Base-by-base conservation (phyloP, 2,113 vertebrate genomes). In the Lonchura striata region DNA sequence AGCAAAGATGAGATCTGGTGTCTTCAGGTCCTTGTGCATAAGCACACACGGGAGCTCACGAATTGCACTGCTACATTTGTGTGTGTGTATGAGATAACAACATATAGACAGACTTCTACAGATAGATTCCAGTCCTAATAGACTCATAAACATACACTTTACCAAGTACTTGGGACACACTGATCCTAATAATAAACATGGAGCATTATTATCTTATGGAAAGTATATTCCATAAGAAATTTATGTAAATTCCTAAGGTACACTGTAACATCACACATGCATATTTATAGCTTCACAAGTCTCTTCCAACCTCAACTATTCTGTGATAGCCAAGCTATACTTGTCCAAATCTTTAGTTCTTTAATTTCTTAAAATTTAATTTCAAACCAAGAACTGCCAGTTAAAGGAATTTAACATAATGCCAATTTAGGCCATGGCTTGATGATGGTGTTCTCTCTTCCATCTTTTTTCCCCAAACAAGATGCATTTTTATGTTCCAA, bases 391-490 rank as follows among this genome's bases (percentile, higher is more conserved):
- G 33, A 76, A 28, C 47, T 81, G 19, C 6, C 4, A 11, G 24
- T 7, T 18, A 65, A 72, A 85, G 41, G 10, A 86, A 57, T 63
- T 85, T 27, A 66, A 35, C 2, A 0, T 37, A 80, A 53, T 1
- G 1, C 7, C 8, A 66, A 0, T 52, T 78, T 41, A 89, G 37
- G 33, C 3, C 0, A 0, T 28, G 3, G 21, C 24, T 39, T 81
- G 68, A 72, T 65, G 37, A 86, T 22, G 11, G 25, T 12, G 15
- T 68, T 70, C 33, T 87, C 39, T 57, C 25, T 60, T 63, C 25
- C 22, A 52, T 6, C 19, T 60, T 91, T 89, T 86, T 20, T 37
- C 8, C 42, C 21, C 10, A 66, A 70, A 57, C n/a, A 88, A 74
- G 23, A 57, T 6, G 13, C 0, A 2, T 13, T 78, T 86, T 83